Evolutionary conservation across 2,888 invertebrate species (phyloP).

Genomic region (Cerceris ruficornis): DNA sequence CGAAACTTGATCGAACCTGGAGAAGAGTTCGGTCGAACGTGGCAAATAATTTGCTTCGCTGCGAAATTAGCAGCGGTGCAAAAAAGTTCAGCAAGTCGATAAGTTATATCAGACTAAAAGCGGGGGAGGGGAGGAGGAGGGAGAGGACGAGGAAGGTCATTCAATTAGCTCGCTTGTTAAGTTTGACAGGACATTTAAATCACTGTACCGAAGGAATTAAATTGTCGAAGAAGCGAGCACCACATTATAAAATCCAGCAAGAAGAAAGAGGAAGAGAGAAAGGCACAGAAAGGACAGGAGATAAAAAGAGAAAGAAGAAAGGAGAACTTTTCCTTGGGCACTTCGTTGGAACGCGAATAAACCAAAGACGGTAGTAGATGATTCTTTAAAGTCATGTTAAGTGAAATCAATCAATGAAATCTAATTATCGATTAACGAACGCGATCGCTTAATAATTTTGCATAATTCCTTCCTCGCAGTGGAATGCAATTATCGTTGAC

Average conservation of each 20-base stretch:
- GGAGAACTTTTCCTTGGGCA: too few species aligned
- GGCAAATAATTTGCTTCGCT: conserved; percentile 37
- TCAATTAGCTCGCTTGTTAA: conserved; percentile 55
- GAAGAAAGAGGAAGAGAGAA: not conserved
- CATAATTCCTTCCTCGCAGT: too few species aligned
- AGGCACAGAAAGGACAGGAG: too few species aligned
- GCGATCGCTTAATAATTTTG: not conserved
- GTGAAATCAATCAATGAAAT: too few species aligned
- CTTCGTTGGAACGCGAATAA: too few species aligned
- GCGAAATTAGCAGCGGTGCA: conserved; percentile 41
- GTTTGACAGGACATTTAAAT: conserved; percentile 57
- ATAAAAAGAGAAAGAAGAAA: too few species aligned
- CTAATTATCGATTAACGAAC: not conserved
- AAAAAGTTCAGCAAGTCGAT: conserved; percentile 39
- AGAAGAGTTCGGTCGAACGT: conserved; percentile 4
- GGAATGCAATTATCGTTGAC: too few species aligned
- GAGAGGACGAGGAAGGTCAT: conserved; percentile 19
- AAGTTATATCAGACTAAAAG: conserved; percentile 31
- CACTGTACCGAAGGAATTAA: conserved; percentile 48
- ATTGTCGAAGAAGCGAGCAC: conserved; percentile 27
- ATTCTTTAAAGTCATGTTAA: too few species aligned
- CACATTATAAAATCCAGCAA: conserved; percentile 30
- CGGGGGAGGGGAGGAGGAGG: not conserved
- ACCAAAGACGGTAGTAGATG: too few species aligned
- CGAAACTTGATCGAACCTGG: not conserved